phyloP scores from a whole-genome alignment of 2,113 vertebrate genomes.

The Pristiophorus japonicus region DNA sequence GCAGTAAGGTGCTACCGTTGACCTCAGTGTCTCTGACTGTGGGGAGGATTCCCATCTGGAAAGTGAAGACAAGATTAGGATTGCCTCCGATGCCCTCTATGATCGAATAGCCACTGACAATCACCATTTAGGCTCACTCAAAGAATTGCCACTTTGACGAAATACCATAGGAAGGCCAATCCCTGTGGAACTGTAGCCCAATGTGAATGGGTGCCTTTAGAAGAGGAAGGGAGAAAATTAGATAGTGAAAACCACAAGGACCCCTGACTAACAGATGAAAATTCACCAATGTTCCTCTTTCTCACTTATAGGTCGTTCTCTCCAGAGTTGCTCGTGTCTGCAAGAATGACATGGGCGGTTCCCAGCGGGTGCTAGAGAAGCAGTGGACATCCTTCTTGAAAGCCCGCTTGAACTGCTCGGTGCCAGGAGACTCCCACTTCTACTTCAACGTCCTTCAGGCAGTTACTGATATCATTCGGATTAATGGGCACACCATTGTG shows the following conservation, averaged over 20 bases:
- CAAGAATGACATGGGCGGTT: constrained; percentile 84
- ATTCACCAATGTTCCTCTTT: neutral
- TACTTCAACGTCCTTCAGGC: constrained; percentile 96
- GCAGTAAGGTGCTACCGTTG: neutral
- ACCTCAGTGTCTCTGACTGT: neutral
- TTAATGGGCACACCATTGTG: constrained; percentile 79
- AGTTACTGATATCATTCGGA: constrained; percentile 76
- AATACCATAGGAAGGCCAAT: neutral
- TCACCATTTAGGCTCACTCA: neutral
- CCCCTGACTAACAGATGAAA: too few species aligned
- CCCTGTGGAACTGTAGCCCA: neutral
- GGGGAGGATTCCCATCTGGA: neutral
- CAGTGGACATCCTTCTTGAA: constrained; percentile 97
- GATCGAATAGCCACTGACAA: neutral
- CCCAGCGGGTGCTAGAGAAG: constrained; percentile 86
- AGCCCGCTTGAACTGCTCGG: constrained; percentile 89
- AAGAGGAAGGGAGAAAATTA: neutral
- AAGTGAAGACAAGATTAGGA: neutral
- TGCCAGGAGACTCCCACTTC: constrained; percentile 89
- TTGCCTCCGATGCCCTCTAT: neutral
- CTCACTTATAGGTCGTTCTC: constrained; percentile 71
- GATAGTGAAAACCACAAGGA: neutral
- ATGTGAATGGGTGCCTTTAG: neutral
- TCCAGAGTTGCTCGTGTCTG: constrained; percentile 86
- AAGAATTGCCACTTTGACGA: neutral